Evolutionary conservation across 2,888 invertebrate genomes (phyloP), one percentile per base, ranked within the genome.

Genomic region (Melinopterus prodromus): DNA sequence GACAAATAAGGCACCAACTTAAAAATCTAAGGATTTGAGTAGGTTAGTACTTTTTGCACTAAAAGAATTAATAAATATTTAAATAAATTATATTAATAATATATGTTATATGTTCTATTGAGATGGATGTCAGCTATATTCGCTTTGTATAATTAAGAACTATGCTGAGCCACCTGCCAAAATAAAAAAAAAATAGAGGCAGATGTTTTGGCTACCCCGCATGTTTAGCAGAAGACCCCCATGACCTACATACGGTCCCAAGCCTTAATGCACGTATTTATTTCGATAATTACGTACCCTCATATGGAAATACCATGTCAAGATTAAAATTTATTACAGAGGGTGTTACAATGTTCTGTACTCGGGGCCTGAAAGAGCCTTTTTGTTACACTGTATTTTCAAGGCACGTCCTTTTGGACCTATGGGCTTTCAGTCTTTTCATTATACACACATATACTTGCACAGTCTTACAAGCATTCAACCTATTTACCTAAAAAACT

Each of bases 291-390:
- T 74, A 74, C 74, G 16, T 14, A 74, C 74, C 74, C 74, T 36
- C 74, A 74, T 74, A 74, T 26, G 74, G 35, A 36, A 74, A 74
- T 74, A 36, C 36, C 74, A 74, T 35, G 74, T 74, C 74, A 74
- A 74, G 74, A 37, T 74, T 37, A 36, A 74, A 36, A 74, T 74
- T 74, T 74, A 74, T 74, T 74, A 74, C 74, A 15, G 71, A 36
- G 74, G 74, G 74, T 35, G 53, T 53, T 53, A 53, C 53, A 53
- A 53, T 53, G 53, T 53, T 53, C 53, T 53, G 5, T 53, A 53
- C 53, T 53, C 12, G 12, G 7, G 53, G 1, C 53, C 12, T 12
- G 53, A 53, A 53, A 53, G 7, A 53, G 53, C 9, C 5, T 53
- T 53, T 53, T 53, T 53, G 53, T 53, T 53, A 53, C 53, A 53